These are phyloP conservation scores for Grantiella picta DNA, from an alignment of 2,113 vertebrate species.

Conservation along the genomic window DNA sequence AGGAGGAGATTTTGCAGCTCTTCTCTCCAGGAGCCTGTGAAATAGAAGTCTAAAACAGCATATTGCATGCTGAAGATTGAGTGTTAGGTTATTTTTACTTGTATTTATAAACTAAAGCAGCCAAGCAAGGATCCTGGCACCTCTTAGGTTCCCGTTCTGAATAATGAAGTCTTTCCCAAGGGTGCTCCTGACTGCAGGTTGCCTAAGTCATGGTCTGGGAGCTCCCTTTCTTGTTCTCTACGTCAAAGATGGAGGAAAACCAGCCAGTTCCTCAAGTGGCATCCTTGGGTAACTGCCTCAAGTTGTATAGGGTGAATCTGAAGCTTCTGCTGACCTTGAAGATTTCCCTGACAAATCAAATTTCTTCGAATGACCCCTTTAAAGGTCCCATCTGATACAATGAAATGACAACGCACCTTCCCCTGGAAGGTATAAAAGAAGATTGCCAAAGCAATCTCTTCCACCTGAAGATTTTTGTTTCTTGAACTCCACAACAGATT, in stretches of 20 bases:
- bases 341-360: neutral
- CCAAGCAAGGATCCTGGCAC: neutral
- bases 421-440: neutral
- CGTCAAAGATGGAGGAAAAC: neutral
- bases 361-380: neutral
- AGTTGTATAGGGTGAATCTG: neutral
- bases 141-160: neutral
- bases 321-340: neutral
- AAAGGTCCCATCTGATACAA: neutral
- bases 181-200: neutral
- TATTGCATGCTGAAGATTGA: neutral
- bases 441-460: neutral
- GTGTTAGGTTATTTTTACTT: neutral
- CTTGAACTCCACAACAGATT: neutral
- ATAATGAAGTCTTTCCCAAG: neutral
- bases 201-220: neutral
- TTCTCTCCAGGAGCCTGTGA: neutral
- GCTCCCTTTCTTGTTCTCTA: neutral
- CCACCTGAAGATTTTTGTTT: neutral
- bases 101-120: neutral
- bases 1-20: neutral
- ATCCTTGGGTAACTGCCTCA: neutral
- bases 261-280: neutral
- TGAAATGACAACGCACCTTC: neutral
- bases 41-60: neutral